phyloP scores from a whole-genome alignment of 2,797 vertebrate species.

The Myotis myotis region DNA sequence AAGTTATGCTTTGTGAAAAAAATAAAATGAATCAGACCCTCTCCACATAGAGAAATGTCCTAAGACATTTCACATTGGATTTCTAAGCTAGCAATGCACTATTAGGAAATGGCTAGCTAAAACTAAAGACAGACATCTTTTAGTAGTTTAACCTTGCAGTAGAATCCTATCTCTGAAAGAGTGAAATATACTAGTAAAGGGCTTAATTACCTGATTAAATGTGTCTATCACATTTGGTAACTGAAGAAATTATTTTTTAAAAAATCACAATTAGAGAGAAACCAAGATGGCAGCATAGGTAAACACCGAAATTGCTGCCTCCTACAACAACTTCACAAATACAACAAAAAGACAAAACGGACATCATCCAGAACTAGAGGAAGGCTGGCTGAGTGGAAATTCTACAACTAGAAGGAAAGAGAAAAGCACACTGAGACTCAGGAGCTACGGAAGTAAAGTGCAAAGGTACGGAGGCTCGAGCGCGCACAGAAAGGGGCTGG shows the following conservation, averaged over 20 bases:
- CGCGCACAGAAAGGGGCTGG: too few species aligned
- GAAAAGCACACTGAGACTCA: too few species aligned
- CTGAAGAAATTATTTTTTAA: background rate
- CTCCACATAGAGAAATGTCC: background rate
- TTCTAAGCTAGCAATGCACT: background rate
- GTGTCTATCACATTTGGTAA: background rate
- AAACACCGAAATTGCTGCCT: too few species aligned
- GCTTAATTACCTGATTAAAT: background rate
- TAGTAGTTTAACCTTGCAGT: background rate
- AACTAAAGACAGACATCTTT: background rate
- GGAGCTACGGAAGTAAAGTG: too few species aligned
- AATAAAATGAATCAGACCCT: background rate
- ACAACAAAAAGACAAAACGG: too few species aligned
- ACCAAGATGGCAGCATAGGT: too few species aligned
- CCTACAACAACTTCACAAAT: too few species aligned
- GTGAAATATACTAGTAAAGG: background rate
- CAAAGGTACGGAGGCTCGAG: too few species aligned
- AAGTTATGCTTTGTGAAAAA: background rate
- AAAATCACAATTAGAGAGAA: background rate
- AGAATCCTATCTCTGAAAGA: background rate
- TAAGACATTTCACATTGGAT: background rate
- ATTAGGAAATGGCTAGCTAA: background rate
- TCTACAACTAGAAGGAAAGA: too few species aligned
- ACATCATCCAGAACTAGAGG: too few species aligned
- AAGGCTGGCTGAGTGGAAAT: too few species aligned